Base-by-base conservation (phyloP, 2,888 invertebrate genomes). In the Pristionchus mayeri region DNA sequence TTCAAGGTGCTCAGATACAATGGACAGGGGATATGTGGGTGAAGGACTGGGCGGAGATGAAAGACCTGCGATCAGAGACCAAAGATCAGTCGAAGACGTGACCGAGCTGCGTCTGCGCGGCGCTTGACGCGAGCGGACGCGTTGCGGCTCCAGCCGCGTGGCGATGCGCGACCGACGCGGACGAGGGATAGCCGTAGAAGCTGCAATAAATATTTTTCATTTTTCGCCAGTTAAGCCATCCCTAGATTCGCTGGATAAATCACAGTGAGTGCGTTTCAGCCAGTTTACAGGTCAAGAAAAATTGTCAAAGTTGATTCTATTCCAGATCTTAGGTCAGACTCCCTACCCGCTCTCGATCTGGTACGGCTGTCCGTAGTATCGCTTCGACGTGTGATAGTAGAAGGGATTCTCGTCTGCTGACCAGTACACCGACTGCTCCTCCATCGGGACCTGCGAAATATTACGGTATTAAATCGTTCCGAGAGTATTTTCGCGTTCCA, bases 351-450 rank as follows among this genome's bases (percentile, higher is more conserved):
- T 88, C 82, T 92, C 92, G 78, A 92, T 89, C 81, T 89, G 88
- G 84, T 91, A 92, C 16, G 92, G 92, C 86, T 92, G 91, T 50
- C 90, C 91, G 84, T 91, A 92, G 86, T 90, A 90, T 67, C 92
- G 85, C 85, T 90, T 91, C 9, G 92, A 90, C 34, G 92, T 89
- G 84, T 92, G 91, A 85, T 92, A 92, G 86, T 91, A 91, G 85
- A 90, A 91, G 50, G 92, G 92, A 85, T 92, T 92, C 85, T 92
- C 92, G 84, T 92, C 92, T 16, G 92, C 92, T 37, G 90, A 91
- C 92, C 92, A 92, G 84, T 92, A 92, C 27, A 92, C 88, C 11
- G 91, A 90, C 80, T 92, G 92, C 81, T 92, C 92, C 85, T 92
- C 92, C 87, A 92, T 90, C 30, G 90, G 90, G 40, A 71, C 24